phyloP scores from a whole-genome alignment of 2,113 vertebrate genomes.

The Tetrax tetrax region DNA sequence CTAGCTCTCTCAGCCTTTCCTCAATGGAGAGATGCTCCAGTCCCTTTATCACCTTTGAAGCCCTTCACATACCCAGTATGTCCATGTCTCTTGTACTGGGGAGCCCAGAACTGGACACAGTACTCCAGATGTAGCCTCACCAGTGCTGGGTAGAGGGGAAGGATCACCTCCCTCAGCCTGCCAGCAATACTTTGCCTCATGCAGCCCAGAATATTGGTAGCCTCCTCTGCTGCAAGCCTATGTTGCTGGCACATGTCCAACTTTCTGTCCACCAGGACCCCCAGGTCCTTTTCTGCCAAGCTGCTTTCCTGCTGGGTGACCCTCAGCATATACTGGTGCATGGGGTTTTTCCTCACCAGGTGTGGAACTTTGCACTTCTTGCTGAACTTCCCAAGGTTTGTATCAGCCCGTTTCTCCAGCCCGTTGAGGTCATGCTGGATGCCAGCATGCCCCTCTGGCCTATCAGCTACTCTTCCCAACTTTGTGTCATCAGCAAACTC shows the following conservation, averaged over 20 bases:
- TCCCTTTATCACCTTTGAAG: not conserved
- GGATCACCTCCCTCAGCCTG: not conserved
- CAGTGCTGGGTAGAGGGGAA: not conserved
- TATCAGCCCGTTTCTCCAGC: not conserved
- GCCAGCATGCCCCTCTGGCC: not conserved
- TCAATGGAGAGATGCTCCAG: not conserved
- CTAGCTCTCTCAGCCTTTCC: not conserved
- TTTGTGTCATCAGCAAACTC: not conserved
- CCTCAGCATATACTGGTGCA: not conserved
- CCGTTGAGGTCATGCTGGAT: not conserved
- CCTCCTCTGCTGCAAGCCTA: fast-evolving
- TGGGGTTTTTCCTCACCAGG: not conserved
- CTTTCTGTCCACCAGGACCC: not conserved
- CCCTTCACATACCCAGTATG: not conserved
- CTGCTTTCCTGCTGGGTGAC: not conserved
- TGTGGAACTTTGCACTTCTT: not conserved
- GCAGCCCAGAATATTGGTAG: not conserved
- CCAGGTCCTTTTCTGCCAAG: not conserved
- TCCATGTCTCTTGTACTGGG: not conserved
- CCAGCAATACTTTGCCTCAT: not conserved
- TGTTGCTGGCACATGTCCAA: not conserved
- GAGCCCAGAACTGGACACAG: not conserved
- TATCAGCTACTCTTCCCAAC: not conserved
- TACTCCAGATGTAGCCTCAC: not conserved
- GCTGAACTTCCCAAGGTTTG: not conserved